Conservation (phyloP, 2,113 vertebrate genomes). For the Pachyramphus minor region DNA sequence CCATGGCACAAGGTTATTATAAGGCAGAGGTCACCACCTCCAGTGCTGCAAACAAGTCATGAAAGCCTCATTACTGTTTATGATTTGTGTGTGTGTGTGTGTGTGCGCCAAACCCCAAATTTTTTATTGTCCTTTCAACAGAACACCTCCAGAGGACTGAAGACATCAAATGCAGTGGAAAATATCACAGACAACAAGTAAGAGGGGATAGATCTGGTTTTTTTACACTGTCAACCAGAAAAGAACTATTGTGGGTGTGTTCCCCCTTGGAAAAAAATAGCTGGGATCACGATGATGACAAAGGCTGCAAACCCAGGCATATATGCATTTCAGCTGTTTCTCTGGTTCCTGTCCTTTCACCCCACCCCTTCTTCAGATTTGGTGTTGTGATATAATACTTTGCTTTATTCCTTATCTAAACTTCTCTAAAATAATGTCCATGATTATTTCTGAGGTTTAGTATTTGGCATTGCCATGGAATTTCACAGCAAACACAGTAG, state of each 20-base stretch:
- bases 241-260: not conserved
- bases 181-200: constrained; percentile 80
- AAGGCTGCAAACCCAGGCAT: not conserved
- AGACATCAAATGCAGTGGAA: constrained; percentile 73
- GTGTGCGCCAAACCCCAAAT: not conserved
- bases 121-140: constrained; percentile 40
- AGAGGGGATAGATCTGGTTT: not conserved
- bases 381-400: not conserved
- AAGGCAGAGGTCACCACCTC: not conserved
- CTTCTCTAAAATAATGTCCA: not conserved
- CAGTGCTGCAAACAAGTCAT: not conserved
- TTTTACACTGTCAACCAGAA: not conserved
- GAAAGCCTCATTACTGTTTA: not conserved
- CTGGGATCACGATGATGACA: not conserved
- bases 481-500: not conserved
- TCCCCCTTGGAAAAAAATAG: not conserved
- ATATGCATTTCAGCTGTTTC: not conserved
- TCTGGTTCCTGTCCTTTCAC: not conserved
- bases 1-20: fast-evolving
- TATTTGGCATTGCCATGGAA: not conserved
- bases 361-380: not conserved
- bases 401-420: not conserved
- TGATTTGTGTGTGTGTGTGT: not conserved
- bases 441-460: not conserved
- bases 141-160: constrained; percentile 81